Evolutionary conservation across 2,888 invertebrate genomes (phyloP).

Genomic region (Drosophila kuntzei): DNA sequence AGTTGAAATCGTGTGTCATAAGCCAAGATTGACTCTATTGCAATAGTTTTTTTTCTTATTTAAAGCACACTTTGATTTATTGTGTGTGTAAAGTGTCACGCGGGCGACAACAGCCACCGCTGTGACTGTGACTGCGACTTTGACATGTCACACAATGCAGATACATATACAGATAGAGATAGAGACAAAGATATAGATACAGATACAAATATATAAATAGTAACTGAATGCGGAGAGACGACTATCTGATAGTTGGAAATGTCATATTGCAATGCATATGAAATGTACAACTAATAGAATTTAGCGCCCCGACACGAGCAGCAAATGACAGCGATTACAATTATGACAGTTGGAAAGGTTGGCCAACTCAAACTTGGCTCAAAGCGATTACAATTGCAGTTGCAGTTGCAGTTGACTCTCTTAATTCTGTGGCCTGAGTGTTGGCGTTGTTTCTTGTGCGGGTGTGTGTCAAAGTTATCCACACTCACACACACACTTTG

Average conservation of each 20-base stretch:
- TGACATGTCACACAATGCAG: constrained; percentile 66
- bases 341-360: constrained; percentile 70
- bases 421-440: constrained; percentile 47
- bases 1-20: constrained; percentile 30
- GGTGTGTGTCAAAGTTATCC: constrained; percentile 53
- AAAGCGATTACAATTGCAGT: constrained; percentile 24
- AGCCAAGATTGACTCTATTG: constrained; percentile 14
- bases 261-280: constrained; percentile 69
- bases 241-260: constrained; percentile 57
- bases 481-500: constrained; percentile 44
- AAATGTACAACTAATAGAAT: constrained; percentile 70
- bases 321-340: constrained; percentile 65
- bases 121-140: constrained; percentile 62
- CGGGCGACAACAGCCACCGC: constrained; percentile 78
- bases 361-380: constrained; percentile 36
- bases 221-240: constrained; percentile 9
- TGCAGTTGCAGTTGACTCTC: constrained; percentile 47
- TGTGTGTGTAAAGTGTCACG: constrained; percentile 78
- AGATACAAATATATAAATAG: constrained; percentile 9
- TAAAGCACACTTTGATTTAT: constrained; percentile 58
- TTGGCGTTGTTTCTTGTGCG: constrained; percentile 64
- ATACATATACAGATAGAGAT: constrained; percentile 2
- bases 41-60: constrained; percentile 14
- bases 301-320: constrained; percentile 60
- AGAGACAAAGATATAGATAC: constrained; percentile 3